Evolutionary conservation across 2,113 vertebrate genomes (phyloP).

Genomic region (Glaucidium brasilianum): DNA sequence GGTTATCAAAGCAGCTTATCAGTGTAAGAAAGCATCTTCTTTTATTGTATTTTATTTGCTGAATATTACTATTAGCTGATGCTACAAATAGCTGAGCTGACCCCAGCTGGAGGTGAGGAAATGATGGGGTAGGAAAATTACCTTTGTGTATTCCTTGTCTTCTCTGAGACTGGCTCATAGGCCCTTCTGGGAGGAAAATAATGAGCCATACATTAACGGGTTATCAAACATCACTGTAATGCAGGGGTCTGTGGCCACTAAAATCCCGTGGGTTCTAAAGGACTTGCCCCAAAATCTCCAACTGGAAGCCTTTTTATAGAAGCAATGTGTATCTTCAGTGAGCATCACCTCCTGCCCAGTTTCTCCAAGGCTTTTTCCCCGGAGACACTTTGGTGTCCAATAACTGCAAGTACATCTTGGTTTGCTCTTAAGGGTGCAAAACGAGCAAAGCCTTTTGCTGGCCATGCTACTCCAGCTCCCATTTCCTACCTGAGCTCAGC

Average conservation of each 20-base stretch:
- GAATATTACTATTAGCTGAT: neutral
- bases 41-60: neutral
- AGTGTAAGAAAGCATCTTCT: neutral
- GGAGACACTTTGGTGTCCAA: neutral
- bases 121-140: neutral
- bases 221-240: neutral
- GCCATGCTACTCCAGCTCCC: neutral
- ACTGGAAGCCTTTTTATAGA: neutral
- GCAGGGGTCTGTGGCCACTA: neutral
- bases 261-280: neutral
- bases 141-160: rapidly evolving
- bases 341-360: neutral
- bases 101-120: neutral
- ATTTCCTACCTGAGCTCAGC: neutral
- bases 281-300: neutral
- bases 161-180: neutral
- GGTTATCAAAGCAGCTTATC: neutral
- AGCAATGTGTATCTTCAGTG: neutral
- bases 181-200: neutral
- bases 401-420: neutral
- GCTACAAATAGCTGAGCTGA: neutral
- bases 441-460: slow-evolving; percentile 7
- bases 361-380: neutral
- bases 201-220: neutral
- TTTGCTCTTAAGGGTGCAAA: neutral